These are phyloP conservation scores for Crocidura indochinensis DNA, from an alignment of 2,797 vertebrate genomes.

Conservation along the genomic window DNA sequence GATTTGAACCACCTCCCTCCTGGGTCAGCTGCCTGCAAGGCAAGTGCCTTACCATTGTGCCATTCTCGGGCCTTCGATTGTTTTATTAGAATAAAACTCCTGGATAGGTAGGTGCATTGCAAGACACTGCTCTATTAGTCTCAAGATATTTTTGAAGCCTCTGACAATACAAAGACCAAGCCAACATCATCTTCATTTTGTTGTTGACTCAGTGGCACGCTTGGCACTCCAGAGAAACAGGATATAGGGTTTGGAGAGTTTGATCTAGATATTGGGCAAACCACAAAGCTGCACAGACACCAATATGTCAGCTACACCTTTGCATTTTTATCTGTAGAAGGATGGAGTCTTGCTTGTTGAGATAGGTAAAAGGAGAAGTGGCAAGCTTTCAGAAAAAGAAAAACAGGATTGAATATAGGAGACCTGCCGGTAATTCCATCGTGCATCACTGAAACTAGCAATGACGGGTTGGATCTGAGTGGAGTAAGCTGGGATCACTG, in stretches of 20 bases:
- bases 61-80: too few species aligned
- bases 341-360: background rate
- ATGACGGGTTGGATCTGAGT: constrained; percentile 28
- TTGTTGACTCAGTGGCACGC: constrained; percentile 26
- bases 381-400: too few species aligned
- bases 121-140: background rate
- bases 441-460: constrained; percentile 20
- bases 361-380: background rate
- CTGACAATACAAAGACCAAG: constrained; percentile 58
- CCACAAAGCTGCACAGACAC: background rate
- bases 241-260: constrained; percentile 46
- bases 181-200: background rate
- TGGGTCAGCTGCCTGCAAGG: too few species aligned
- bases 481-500: constrained; percentile 32
- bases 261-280: background rate
- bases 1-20: too few species aligned
- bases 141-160: constrained; percentile 45
- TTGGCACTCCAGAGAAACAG: constrained; percentile 7
- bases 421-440: constrained; percentile 43
- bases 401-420: constrained; percentile 25
- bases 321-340: constrained; percentile 31
- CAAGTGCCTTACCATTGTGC: too few species aligned
- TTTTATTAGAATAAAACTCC: too few species aligned
- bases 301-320: background rate
- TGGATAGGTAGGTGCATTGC: too few species aligned